phyloP scores from a whole-genome alignment of 2,113 vertebrate genomes.

The Hypomesus transpacificus region DNA sequence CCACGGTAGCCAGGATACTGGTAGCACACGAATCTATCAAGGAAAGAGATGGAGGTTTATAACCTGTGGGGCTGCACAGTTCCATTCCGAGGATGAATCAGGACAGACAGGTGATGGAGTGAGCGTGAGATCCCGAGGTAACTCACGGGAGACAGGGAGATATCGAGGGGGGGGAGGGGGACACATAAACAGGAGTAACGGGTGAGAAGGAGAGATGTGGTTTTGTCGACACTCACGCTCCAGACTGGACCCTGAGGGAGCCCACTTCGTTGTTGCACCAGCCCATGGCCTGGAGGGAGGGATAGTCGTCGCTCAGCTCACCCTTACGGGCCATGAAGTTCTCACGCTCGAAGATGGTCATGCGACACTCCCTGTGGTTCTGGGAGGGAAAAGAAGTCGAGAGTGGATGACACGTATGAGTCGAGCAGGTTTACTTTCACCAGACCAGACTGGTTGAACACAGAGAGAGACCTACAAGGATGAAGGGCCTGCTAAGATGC shows the following conservation, averaged over 20 bases:
- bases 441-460: neutral
- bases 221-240: constrained; percentile 79
- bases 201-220: neutral
- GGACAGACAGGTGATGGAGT: neutral
- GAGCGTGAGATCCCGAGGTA: neutral
- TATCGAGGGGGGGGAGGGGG: neutral
- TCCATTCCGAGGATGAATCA: neutral
- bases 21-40: constrained; percentile 86
- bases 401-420: neutral
- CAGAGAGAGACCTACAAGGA: too few species aligned
- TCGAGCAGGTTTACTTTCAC: neutral
- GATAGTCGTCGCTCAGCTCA: constrained; percentile 84
- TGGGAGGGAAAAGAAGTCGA: constrained; percentile 34
- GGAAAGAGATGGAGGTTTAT: constrained; percentile 5
- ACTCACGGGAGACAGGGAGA: neutral
- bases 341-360: constrained; percentile 90
- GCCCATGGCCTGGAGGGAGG: constrained; percentile 89
- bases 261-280: constrained; percentile 90
- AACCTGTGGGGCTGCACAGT: constrained; percentile 10
- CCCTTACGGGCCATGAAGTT: constrained; percentile 90
- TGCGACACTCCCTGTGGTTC: constrained; percentile 84
- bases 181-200: neutral
- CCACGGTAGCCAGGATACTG: constrained; percentile 93
- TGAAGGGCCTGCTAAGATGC: too few species aligned
- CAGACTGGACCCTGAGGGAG: constrained; percentile 82